These are phyloP conservation scores for Dufourea novaeangliae DNA, from an alignment of 1,140 invertebrate genomes.

Conservation along the genomic window DNA sequence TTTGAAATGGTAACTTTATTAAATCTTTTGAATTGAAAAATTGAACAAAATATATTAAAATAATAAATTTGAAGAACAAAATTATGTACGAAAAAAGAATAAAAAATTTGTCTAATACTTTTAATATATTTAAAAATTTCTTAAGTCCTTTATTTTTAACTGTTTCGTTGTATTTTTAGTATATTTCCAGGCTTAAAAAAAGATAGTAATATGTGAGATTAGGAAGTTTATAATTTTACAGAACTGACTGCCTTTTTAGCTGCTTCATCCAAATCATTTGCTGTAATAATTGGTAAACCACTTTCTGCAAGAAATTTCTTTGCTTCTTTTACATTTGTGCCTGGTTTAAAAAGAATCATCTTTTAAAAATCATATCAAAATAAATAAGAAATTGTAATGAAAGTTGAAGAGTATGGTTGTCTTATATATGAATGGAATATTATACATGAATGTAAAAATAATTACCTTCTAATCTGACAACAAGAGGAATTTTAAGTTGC, in stretches of 20 bases:
- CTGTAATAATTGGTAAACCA: constrained; percentile 90
- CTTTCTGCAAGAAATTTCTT: constrained; percentile 90
- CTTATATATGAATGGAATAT: neutral
- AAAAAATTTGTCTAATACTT: neutral
- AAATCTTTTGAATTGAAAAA: neutral
- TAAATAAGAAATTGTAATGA: constrained; percentile 18
- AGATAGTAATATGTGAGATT: neutral
- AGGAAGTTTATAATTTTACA: constrained; percentile 75
- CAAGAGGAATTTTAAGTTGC: constrained; percentile 91
- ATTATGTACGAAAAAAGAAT: neutral
- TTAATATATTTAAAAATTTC: neutral
- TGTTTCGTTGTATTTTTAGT: constrained; percentile 11
- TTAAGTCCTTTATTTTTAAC: neutral
- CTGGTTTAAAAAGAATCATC: constrained; percentile 73
- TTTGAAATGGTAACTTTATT: neutral
- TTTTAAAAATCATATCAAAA: constrained; percentile 18
- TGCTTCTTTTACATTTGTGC: constrained; percentile 88
- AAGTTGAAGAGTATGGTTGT: too few relatives aligned
- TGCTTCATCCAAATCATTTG: constrained; percentile 94
- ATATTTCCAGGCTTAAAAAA: constrained; percentile 32
- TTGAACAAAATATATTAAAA: neutral
- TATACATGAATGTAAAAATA: constrained; percentile 78
- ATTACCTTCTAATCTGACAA: constrained; percentile 96
- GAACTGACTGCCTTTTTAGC: constrained; percentile 91
- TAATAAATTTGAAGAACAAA: neutral